Percentiles rank a stretch among this genome's conserved stretches.
Conservation (phyloP, 2,113 vertebrate species). For the Cephalophus harveyi region DNA sequence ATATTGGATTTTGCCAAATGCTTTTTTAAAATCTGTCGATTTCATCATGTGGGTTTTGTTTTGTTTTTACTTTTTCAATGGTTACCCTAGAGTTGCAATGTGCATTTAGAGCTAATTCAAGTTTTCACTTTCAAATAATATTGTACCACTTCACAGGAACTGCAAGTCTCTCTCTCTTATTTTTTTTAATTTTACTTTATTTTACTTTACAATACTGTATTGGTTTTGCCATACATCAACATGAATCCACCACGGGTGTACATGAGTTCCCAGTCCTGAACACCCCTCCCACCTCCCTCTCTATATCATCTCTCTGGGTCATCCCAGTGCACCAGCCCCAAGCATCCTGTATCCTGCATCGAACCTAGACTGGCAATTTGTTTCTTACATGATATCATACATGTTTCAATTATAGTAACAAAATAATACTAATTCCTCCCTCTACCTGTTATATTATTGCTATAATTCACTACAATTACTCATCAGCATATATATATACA, state of each 20-base stretch:
- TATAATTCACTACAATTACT: background rate
- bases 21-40: background rate
- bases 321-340: too few relatives aligned
- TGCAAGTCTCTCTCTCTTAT: too few relatives aligned
- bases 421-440: background rate
- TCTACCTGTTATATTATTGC: background rate
- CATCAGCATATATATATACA: background rate
- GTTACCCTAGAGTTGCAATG: background rate
- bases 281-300: too few relatives aligned
- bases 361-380: too few relatives aligned
- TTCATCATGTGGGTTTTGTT: background rate
- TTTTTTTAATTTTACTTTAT: too few relatives aligned
- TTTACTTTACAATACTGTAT: too few relatives aligned
- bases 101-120: background rate
- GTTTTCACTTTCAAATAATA: background rate
- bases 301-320: too few relatives aligned
- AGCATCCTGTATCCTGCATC: too few relatives aligned
- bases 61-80: background rate
- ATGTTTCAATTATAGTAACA: background rate
- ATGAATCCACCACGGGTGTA: too few relatives aligned
- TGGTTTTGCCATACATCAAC: too few relatives aligned
- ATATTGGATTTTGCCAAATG: background rate
- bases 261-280: too few relatives aligned
- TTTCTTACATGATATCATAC: too few relatives aligned
- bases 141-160: background rate